phyloP scores from a whole-genome alignment of 2,888 invertebrate genomes.

The Pristionchus fissidentatus region DNA sequence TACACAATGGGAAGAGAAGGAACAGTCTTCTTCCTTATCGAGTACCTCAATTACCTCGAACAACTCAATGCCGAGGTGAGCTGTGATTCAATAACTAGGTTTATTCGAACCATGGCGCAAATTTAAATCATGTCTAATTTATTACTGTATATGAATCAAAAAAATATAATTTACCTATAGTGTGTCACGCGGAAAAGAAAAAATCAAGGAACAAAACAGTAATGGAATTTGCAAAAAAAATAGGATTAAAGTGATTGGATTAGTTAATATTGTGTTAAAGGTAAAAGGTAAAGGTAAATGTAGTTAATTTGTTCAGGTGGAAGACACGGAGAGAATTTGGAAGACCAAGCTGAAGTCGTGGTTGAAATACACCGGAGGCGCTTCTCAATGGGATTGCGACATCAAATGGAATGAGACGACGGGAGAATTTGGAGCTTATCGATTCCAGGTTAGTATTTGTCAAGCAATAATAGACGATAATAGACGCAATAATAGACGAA shows the following conservation, averaged over 20 bases:
- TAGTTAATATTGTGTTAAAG: no score
- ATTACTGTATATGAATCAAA: no score
- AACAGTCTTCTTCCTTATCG: slow-evolving; percentile 74
- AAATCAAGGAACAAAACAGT: no score
- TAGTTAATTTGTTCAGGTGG: no score
- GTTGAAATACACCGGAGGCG: slow-evolving; percentile 73
- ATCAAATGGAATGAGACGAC: slow-evolving; percentile 66
- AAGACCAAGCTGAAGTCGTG: slow-evolving; percentile 70
- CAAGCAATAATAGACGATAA: neutral
- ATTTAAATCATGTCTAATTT: no score
- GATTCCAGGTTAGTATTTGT: slow-evolving; percentile 66
- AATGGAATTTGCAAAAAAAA: no score
- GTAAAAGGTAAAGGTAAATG: no score
- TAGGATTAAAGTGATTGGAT: no score
- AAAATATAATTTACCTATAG: no score
- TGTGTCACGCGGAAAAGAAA: no score
- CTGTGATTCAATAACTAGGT: neutral
- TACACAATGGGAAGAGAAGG: slow-evolving; percentile 73
- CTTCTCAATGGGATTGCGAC: slow-evolving; percentile 72
- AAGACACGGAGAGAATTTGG: slow-evolving; percentile 72
- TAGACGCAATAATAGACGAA: neutral
- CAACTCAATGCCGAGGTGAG: slow-evolving; percentile 67
- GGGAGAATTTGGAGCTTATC: slow-evolving; percentile 61
- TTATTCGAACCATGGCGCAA: neutral
- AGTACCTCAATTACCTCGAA: slow-evolving; percentile 72